Evolutionary conservation across 2,888 invertebrate species (phyloP).

Genomic region (Cecidostiba fungosa): DNA sequence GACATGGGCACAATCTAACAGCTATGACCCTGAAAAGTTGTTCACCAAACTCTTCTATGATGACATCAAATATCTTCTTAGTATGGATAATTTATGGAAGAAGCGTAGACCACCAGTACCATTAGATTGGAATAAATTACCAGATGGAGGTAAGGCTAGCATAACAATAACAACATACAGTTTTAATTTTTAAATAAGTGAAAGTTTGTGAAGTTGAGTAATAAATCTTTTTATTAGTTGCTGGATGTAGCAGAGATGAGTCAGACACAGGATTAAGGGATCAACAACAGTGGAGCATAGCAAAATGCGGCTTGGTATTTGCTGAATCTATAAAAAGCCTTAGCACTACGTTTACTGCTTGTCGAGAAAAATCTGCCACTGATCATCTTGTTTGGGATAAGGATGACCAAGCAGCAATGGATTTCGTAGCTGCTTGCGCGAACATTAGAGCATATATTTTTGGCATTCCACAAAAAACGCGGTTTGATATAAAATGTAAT

Average conservation of each 20-base stretch:
- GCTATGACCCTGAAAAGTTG: constrained; percentile 91
- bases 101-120: constrained; percentile 92
- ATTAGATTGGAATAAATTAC: constrained; percentile 85
- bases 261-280: constrained; percentile 84
- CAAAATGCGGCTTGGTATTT: constrained; percentile 88
- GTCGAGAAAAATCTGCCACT: constrained; percentile 80
- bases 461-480: constrained; percentile 91
- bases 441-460: constrained; percentile 96
- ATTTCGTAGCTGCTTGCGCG: constrained; percentile 97
- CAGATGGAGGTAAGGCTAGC: constrained; percentile 78
- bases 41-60: constrained; percentile 96
- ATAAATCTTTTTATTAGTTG: constrained; percentile 71
- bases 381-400: constrained; percentile 97
- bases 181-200: neutral
- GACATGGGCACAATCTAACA: constrained; percentile 91
- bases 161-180: neutral
- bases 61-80: constrained; percentile 96
- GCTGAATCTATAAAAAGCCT: constrained; percentile 85
- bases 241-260: constrained; percentile 81
- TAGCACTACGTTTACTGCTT: constrained; percentile 82
- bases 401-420: constrained; percentile 95
- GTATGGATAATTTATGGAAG: constrained; percentile 98
- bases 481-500: constrained; percentile 97
- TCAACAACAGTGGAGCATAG: constrained; percentile 90
- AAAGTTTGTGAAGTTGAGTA: constrained; percentile 13